Base-by-base conservation (phyloP, 2,797 vertebrate species). In the Typhlichthys eigenmanni region DNA sequence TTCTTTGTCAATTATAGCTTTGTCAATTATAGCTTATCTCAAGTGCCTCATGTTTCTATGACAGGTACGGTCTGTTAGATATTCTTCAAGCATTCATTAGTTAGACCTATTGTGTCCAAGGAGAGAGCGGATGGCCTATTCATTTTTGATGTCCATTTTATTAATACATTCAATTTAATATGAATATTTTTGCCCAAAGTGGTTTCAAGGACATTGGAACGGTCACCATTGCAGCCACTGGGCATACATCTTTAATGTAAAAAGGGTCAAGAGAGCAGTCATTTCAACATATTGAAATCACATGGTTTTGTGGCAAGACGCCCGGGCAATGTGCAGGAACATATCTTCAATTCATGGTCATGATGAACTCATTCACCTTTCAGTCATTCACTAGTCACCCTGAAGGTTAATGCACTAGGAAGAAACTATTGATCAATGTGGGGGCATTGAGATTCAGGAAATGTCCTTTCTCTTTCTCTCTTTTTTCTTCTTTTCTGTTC, bases 341-440 rank as follows among this genome's bases (percentile, higher is more conserved):
- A 90, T 87, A 91, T 91, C 93, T 93, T 92, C 88, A 90, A 89
- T 93, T 93, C 92, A 90, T 88, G 85, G 89, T 90, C 85, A 83
- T 89, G 92, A 92, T 88, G 90, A 89, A 84, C 92, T 94, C 92
- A 89, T 88, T 89, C 84, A 87, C 84, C 84, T 87, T 90, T 89
- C 86, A 87, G 87, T 82, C 80, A 91, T 87, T 88, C 84, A 90
- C 88, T 70, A 66, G 88, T 84, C 92, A 92, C 92, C 90, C 70
- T 64, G 81, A 87, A 93, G 92, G 92, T 95, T 95, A 95, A 94
- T 94, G 92, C 87, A 89, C 87, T 89, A 69, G 47, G 74, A 72
- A 74, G 55, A 68, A 67, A 81, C 61, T 78, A 70, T 68, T 83
- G 72, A 85, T 80, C 63, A 72, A 60, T 66, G 78, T 68, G 59